Evolutionary conservation across 2,797 vertebrate genomes (phyloP), one percentile per base, ranked within the genome.

Genomic region (Cottoperca gobio): DNA sequence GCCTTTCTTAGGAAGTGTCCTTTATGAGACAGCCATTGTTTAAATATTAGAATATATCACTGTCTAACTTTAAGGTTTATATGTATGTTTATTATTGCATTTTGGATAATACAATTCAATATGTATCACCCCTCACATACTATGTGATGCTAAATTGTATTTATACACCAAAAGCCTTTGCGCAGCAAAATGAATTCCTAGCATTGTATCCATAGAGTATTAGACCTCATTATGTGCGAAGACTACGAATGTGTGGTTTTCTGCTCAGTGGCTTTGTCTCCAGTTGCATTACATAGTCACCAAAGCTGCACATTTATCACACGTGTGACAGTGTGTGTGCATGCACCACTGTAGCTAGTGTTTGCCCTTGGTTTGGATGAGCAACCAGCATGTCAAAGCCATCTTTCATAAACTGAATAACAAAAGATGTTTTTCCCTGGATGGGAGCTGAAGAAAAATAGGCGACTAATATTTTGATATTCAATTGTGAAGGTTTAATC

Each of bases 401-500:
- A 48, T 45, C 12, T 54, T 64, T 70, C 14, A 19, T 43, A 12
- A 8, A 21, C 6, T 17, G 39, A 68, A 58, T 39, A 45, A 59
- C 37, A 58, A 59, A 61, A 50, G 8, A 10, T 6, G 21, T 39
- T 48, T 79, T 54, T 31, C 17, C 49, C 21, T 37, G 31, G 33
- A 53, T 40, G 7, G 31, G 10, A 57, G 11, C 33, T 37, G 33
- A 50, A 49, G 26, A 42, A 37, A 62, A 70, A 66, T 21, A 2
- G 8, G 8, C 10, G 28, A 9, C n/a, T 35, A 6, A 17, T 59
- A 24, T 53, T 71, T 57, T 52, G 8, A 53, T 48, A 53, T 73
- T 48, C 23, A 43, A 9, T 48, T 53, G 46, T 53, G 42, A 16
- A 55, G 28, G n/a, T 58, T 62, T 35, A 75, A 71, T 46, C 53